phyloP scores from a whole-genome alignment of 2,113 vertebrate genomes.

The Patagioenas fasciata region DNA sequence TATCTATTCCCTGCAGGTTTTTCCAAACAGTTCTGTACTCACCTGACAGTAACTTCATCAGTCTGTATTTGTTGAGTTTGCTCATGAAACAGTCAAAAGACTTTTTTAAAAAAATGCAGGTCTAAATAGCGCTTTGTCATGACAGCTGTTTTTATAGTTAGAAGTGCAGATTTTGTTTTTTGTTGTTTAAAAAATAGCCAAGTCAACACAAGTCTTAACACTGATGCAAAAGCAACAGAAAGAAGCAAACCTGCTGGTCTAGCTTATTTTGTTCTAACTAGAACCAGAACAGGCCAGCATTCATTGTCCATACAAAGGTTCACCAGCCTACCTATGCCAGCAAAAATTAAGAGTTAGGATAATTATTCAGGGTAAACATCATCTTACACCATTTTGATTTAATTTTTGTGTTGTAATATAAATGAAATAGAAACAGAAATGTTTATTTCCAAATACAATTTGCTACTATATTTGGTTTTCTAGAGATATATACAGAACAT shows the following conservation, averaged over 20 bases:
- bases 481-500: not conserved
- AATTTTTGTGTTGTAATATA: not conserved
- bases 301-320: not conserved
- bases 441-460: not conserved
- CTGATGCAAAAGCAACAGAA: conserved; percentile 12
- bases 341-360: not conserved
- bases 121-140: not conserved
- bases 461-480: not conserved
- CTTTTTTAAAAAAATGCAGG: not conserved
- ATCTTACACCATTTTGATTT: not conserved
- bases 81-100: not conserved
- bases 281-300: conserved; percentile 8
- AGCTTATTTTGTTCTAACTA: conserved; percentile 36
- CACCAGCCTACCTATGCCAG: not conserved
- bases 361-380: not conserved
- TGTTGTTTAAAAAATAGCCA: not conserved
- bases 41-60: not conserved
- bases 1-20: not conserved
- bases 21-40: not conserved
- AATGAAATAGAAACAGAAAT: not conserved
- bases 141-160: not conserved
- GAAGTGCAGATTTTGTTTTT: not conserved
- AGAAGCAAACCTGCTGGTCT: conserved; percentile 40
- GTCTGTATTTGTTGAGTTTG: not conserved
- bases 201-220: conserved; percentile 36